Conservation (phyloP, 2,113 vertebrate genomes). For the Stomatorhinus ivindoensis region DNA sequence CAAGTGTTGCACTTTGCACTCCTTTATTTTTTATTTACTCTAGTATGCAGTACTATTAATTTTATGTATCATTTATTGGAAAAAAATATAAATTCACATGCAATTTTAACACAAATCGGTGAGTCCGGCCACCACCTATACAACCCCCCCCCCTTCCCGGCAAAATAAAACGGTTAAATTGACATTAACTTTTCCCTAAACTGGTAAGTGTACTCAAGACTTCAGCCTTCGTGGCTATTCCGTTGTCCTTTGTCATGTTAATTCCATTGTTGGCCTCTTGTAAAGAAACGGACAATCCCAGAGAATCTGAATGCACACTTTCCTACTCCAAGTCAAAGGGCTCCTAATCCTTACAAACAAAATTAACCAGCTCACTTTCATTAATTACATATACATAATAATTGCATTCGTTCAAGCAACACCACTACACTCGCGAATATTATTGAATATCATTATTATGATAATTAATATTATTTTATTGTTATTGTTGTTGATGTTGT, state of each 20-base stretch:
- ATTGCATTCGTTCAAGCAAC: constrained; percentile 38
- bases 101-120: not conserved
- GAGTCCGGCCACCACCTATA: not conserved
- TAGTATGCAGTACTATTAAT: not conserved
- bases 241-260: constrained; percentile 63
- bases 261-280: constrained; percentile 59
- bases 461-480: constrained; percentile 1
- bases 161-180: constrained; percentile 22
- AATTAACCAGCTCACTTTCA: constrained; percentile 40
- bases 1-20: not conserved
- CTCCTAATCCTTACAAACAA: constrained; percentile 45
- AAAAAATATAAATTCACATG: not conserved
- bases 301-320: constrained; percentile 47
- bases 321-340: constrained; percentile 52
- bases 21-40: not conserved
- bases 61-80: not conserved
- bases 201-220: constrained; percentile 47
- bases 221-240: constrained; percentile 46
- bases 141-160: not conserved
- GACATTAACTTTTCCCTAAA: constrained; percentile 35
- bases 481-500: not conserved
- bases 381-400: constrained; percentile 50
- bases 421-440: not conserved
- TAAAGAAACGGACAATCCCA: constrained; percentile 54
- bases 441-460: not conserved